Base-by-base conservation (phyloP, 2,888 invertebrate genomes). In the Elysia crispata region DNA sequence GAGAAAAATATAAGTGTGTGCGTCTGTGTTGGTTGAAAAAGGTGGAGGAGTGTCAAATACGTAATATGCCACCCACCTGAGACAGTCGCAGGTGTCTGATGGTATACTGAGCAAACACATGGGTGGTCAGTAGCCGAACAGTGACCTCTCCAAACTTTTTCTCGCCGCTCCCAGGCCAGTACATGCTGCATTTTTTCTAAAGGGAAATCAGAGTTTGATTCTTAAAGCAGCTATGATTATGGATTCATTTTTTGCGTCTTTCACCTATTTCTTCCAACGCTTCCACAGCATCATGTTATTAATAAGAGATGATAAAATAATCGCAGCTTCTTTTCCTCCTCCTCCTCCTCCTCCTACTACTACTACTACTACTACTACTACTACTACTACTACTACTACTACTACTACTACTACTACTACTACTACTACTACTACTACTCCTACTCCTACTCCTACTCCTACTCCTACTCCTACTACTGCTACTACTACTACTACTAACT, bases 141-240 rank as follows among this genome's bases (percentile, higher is more conserved):
- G 73, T 72, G 54, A 80, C 72, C 15, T 76, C 30, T 0, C 80
- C 80, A 49, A 50, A 76, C 18, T 80, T 76, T 66, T 69, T 50
- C 30, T 80, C 76, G 5, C 80, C 80, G 31, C 49, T 20, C 28
- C 66, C 72, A 13, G 78, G 73, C 78, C 78, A 78, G 78, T 78
- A 78, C 73, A 73, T 64, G 54, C 73, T 73, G 64, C 78, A 78
- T 28, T 72, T 78, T n/a, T n/a, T n/a, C n/a, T n/a, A n/a, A n/a
- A n/a, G n/a, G n/a, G n/a, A n/a, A n/a, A n/a, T n/a, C n/a, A n/a
- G n/a, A n/a, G n/a, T n/a, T n/a, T n/a, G n/a, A n/a, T n/a, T n/a
- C n/a, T n/a, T n/a, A n/a, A n/a, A n/a, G n/a, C n/a, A n/a, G n/a
- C n/a, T n/a, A n/a, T n/a, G n/a, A n/a, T n/a, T n/a, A n/a, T n/a